Evolutionary conservation across 2,113 vertebrate genomes (phyloP), one percentile per base, ranked within the genome.

Genomic region (Neotoma lepida): DNA sequence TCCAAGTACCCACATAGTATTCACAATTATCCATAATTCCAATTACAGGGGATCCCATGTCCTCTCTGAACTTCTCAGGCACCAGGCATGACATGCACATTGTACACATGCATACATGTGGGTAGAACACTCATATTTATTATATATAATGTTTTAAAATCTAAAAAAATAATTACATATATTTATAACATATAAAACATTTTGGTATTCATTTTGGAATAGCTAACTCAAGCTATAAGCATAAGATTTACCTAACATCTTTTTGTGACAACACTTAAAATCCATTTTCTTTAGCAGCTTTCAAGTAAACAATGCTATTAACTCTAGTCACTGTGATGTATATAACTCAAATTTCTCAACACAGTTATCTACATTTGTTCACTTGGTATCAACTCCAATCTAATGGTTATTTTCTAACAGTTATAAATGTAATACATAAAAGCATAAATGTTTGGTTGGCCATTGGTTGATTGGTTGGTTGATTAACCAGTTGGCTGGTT

Each of bases 291-390:
- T 51, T 58, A 70, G 46, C 24, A 46, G 49, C 20, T 58, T 93
- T 28, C 39, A 84, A 73, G 54, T 46, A 84, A 5, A 39, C 8
- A 28, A 12, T 33, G 41, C n/a, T 70, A 9, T 80, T 78, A 24
- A 70, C 33, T 61, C 39, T 1, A 88, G 33, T 33, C 49, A 68
- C 49, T 9, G 8, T n/a, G 20, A 73, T 35, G 8, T 35, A 35
- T 26, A 73, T 39, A 22, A 41, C 73, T 74, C 41, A 74, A 74
- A 74, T 74, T 76, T 89, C 81, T 51, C 77, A 71, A 71, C 22
- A 24, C 22, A 77, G 64, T 26, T 77, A 95, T 73, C 6, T 49
- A 58, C 61, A 87, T 64, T 66, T 93, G 73, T 86, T 90, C 77
- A 56, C 76, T 73, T 66, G 35, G 33, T 46, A 71, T 44, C 14